Base-by-base conservation (phyloP, 2,113 vertebrate species). In the Colius striatus region DNA sequence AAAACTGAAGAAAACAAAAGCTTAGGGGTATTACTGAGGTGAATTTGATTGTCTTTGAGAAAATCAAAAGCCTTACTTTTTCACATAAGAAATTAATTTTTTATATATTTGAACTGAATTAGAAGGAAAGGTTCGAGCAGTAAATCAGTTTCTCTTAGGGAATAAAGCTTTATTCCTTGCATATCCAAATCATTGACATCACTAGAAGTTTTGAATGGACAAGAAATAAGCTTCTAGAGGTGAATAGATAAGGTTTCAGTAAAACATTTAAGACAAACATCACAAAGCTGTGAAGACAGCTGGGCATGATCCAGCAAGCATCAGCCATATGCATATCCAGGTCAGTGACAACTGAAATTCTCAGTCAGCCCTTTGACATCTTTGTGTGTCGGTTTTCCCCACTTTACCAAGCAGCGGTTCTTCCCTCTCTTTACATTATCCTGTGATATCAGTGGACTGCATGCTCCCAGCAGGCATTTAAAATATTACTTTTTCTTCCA, bases 1-100 rank as follows among this genome's bases (percentile, higher is more conserved):
- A 83, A 93, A 89, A 93, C 4, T 77, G 65, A 71, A 62, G 54
- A 41, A 89, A 85, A 60, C 18, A 90, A 94, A 95, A 62, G 32
- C 72, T 65, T 17, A 4, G 45, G 34, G 57, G 68, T 70, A 15
- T 75, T 19, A 54, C 18, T 2, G 1, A 57, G n/a, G 45, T 90
- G 53, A 43, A 9, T 32, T 66, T 60, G 55, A 20, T 34, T 51
- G 32, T 27, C 90, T 89, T 19, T 80, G 43, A 38, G 9, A n/a
- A 72, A 86, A 74, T 20, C 53, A 57, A 65, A 73, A 70, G 51
- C n/a, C 9, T 61, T 65, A 27, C 89, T 38, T 92, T 91, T 82
- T 83, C 27, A 68, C 17, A 3, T 13, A 54, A 81, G 36, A 84
- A 91, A 94, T 54, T 22, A 9, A 27, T 22, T 57, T 60, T 81